Evolutionary conservation across 2,113 vertebrate genomes (phyloP), one percentile per base, ranked within the genome.

Genomic region (Sinocyclocheilus maitianheensis): DNA sequence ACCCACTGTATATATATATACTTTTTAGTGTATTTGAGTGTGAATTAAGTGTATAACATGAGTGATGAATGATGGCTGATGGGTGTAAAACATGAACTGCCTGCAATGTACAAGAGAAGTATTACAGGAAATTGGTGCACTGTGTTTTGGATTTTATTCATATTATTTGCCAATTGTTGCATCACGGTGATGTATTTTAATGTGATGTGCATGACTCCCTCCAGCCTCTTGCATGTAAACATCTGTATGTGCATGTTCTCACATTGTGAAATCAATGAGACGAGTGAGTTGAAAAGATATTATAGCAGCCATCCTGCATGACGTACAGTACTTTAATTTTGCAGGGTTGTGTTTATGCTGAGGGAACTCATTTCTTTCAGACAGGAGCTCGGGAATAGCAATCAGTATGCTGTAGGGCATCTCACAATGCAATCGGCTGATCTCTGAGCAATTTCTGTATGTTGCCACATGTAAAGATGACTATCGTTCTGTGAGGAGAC

Each of bases 401-500:
- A 93, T 94, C 92, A 92, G 92, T 88, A 94, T 93, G 90, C 91
- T 88, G 88, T 82, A 55, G 86, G 87, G 87, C 89, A 88, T 84
- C 86, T 88, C 86, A 77, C 77, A 83, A 58, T 40, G 76, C 80
- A 84, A 88, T 87, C 89, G 86, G 89, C 89, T 89, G 90, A 91
- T 93, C 90, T 90, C 34, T 4, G 83, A 88, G 90, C 91, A 91
- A 90, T 93, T 93, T 92, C 88, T 91, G 86, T 90, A 83, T 88
- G 89, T 86, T 11, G 34, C 82, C 9, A 37, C 85, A 87, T 91
- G 87, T 86, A 88, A 91, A 90, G 90, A 90, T 84, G 90, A 90
- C 89, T 84, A 87, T 85, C 85, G 78, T 93, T 92, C 88, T 87
- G 43, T 84, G 86, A 90, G 88, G 84, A 80, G 87, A 83, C 83